Base-by-base conservation (phyloP, 2,888 invertebrate genomes). In the Drosophila histrio region DNA sequence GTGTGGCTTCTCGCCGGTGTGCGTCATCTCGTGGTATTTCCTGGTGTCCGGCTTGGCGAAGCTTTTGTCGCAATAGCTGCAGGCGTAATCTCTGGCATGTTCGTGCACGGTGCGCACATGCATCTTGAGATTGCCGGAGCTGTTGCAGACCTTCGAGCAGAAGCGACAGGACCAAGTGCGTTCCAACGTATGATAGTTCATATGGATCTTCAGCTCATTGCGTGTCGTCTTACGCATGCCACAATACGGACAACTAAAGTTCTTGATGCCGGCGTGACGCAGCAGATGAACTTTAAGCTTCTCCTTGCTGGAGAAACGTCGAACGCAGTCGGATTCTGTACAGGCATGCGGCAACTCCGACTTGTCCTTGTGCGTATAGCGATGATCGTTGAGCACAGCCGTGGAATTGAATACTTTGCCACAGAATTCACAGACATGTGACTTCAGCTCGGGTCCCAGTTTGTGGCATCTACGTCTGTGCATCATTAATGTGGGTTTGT, bases 21-120 rank as follows among this genome's bases (percentile, higher is more conserved):
- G 91, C 3, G 79, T 90, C 91, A 91, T 90, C 72, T 90, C 90
- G 62, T 91, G 91, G 68, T 91, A 90, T 19, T 90, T 91, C 4
- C 88, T 77, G 0, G 91, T 90, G 47, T 91, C 89, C 1, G 90
- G 73, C 53, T 89, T 90, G 46, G 89, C 90, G 62, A 91, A 91
- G 0, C 75, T 75, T 2, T 80, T 79, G 0, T 90, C 89, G 34
- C 91, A 91, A 58, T 79, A 80, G 11, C 83, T 75, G 50, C 91
- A 91, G 0, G 82, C 79, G 54, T 84, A 91, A 13, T 90, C 85
- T n/a, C 79, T 72, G 2, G 87, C 87, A 0, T 83, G 80, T 24
- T 90, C 89, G 43, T 91, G 91, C 2, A 91, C 83, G 2, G 87
- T 83, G 46, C 86, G 85, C 1, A 89, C 70, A 24, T 91, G 91